A percentile compares a stretch with the other conserved stretches of the same genome.
phyloP scores from a whole-genome alignment of 2,888 invertebrate genomes.

The Leptinotarsa juncta region DNA sequence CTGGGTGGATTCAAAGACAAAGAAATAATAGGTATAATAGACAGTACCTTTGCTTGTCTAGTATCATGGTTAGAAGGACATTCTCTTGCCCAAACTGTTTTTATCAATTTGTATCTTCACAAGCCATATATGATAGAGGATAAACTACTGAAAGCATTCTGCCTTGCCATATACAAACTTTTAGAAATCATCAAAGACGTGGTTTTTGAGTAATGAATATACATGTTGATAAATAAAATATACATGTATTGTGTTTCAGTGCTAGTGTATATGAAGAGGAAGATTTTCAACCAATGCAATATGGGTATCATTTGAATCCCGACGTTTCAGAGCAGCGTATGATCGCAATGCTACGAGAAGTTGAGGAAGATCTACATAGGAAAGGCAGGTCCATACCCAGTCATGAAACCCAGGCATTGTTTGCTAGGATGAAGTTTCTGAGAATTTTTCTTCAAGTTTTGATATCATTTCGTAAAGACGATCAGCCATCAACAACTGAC shows the following conservation, averaged over 20 bases:
- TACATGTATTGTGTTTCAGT: slow-evolving; percentile 61
- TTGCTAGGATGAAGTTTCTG: slow-evolving; percentile 86
- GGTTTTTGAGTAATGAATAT: slow-evolving; percentile 77
- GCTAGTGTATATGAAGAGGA: slow-evolving; percentile 94
- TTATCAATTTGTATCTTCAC: slow-evolving; percentile 95
- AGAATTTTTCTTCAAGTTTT: slow-evolving; percentile 88
- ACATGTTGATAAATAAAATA: not conserved
- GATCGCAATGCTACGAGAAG: slow-evolving; percentile 85
- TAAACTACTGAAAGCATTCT: slow-evolving; percentile 86
- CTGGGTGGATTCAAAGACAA: slow-evolving; percentile 79
- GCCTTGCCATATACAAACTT: slow-evolving; percentile 87
- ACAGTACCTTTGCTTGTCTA: slow-evolving; percentile 92
- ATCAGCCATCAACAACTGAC: slow-evolving; percentile 76
- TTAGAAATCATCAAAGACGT: slow-evolving; percentile 91
- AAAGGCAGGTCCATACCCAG: slow-evolving; percentile 71
- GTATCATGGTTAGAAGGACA: slow-evolving; percentile 98
- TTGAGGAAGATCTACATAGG: slow-evolving; percentile 89
- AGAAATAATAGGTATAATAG: slow-evolving; percentile 93
- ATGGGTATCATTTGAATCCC: slow-evolving; percentile 86
- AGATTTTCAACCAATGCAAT: slow-evolving; percentile 94
- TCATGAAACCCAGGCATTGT: slow-evolving; percentile 74
- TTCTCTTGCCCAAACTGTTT: slow-evolving; percentile 95
- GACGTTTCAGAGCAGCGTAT: slow-evolving; percentile 86
- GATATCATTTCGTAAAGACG: slow-evolving; percentile 70
- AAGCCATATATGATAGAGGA: slow-evolving; percentile 88